Conservation (phyloP, 92 coral and sea anemone genomes). For the Hydrozoanthus gracilis region DNA sequence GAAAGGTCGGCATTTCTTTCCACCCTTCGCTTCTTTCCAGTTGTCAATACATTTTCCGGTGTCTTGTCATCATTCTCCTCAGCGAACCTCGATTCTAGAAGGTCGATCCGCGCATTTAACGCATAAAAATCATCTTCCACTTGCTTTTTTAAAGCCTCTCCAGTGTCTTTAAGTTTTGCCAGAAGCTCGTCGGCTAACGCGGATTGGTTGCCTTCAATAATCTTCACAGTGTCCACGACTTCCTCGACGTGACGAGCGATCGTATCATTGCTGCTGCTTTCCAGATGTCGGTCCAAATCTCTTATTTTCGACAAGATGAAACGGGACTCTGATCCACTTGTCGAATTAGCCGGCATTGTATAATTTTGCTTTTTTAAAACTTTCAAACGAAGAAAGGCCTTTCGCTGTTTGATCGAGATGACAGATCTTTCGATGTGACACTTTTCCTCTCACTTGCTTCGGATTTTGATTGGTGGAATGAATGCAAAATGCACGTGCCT, state of each 20-base stretch:
- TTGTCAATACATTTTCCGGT: background rate
- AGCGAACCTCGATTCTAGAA: background rate
- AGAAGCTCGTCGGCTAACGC: slow-evolving; percentile 10
- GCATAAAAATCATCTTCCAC: background rate
- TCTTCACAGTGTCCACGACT: slow-evolving; percentile 15
- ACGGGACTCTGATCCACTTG: background rate
- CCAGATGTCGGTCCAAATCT: background rate
- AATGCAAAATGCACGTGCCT: background rate
- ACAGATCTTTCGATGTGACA: background rate
- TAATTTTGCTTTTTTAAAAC: background rate
- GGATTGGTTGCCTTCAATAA: slow-evolving; percentile 15
- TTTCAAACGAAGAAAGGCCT: background rate
- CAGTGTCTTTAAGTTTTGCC: background rate
- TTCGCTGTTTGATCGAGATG: background rate
- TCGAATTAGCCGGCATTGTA: slow-evolving; percentile 12
- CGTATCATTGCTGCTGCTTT: slow-evolving; percentile 21
- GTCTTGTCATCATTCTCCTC: background rate
- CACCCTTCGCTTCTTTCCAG: slow-evolving; percentile 1
- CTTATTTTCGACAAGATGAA: slow-evolving; percentile 1
- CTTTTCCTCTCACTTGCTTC: too few species aligned
- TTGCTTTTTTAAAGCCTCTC: slow-evolving; percentile 2
- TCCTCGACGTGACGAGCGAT: background rate
- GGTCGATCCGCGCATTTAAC: background rate
- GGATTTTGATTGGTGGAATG: slow-evolving; percentile 10
- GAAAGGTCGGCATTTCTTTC: slow-evolving; percentile 3